These are phyloP conservation scores for Gavia stellata DNA, from an alignment of 2,113 vertebrate species.

Conservation along the genomic window DNA sequence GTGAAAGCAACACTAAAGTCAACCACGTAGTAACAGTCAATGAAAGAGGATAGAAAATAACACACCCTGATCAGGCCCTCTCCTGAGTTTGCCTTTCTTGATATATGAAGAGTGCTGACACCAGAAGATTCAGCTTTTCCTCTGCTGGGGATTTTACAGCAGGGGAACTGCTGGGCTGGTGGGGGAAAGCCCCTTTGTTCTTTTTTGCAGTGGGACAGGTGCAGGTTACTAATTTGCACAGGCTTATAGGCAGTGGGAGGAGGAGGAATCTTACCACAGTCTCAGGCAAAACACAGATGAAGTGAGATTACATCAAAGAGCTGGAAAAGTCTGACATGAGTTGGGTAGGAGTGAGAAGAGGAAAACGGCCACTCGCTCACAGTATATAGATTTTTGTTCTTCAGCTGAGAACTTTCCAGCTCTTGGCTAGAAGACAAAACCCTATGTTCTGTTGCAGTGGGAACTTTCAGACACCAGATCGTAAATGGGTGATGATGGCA, in stretches of 20 bases:
- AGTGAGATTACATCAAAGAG: neutral
- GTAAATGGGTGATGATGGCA: neutral
- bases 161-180: neutral
- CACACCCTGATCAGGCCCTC: neutral
- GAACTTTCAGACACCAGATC: neutral
- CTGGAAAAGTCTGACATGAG: neutral
- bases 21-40: neutral
- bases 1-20: neutral
- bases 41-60: neutral
- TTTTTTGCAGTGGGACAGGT: neutral
- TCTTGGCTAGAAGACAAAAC: neutral
- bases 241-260: neutral
- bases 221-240: neutral
- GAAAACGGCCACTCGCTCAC: rapidly evolving
- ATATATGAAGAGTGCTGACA: neutral
- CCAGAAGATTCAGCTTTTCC: neutral
- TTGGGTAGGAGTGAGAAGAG: neutral
- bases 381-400: neutral
- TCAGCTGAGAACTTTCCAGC: neutral
- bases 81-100: neutral
- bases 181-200: neutral
- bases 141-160: neutral
- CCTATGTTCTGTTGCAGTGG: neutral
- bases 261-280: neutral
- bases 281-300: neutral